Percentiles rank a stretch among this genome's conserved stretches.
These are phyloP conservation scores for Mya arenaria DNA, from an alignment of 1,140 invertebrate species.

Conservation along the genomic window DNA sequence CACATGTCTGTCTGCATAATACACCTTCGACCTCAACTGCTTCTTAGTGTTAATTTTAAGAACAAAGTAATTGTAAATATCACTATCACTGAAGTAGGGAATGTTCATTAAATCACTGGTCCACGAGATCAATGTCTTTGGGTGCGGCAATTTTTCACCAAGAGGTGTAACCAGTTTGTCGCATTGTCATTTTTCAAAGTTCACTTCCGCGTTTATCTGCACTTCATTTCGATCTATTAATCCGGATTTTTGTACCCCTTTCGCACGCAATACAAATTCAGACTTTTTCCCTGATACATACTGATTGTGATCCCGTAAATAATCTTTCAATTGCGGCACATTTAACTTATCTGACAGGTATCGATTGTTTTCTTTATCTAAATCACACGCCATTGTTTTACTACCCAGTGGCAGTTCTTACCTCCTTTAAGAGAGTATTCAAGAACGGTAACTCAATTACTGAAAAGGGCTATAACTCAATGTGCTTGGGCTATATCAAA, in stretches of 20 bases:
- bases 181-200: slow-evolving; percentile 14
- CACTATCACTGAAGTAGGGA: slow-evolving; percentile 38
- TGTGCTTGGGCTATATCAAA: too few relatives aligned
- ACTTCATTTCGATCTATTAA: background rate
- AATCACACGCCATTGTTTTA: background rate
- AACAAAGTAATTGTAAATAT: slow-evolving; percentile 55
- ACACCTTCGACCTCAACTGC: slow-evolving; percentile 38
- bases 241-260: background rate
- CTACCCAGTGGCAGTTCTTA: background rate
- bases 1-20: slow-evolving; percentile 45
- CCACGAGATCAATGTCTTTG: slow-evolving; percentile 11
- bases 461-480: background rate
- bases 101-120: background rate
- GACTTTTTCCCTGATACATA: slow-evolving; percentile 1
- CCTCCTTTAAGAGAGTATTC: background rate
- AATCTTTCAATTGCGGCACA: background rate
- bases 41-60: slow-evolving; percentile 37
- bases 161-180: slow-evolving; percentile 27
- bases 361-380: background rate
- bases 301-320: background rate
- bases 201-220: background rate
- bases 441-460: background rate
- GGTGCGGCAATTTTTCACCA: slow-evolving; percentile 43
- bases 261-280: slow-evolving; percentile 1
- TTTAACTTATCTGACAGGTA: background rate